Evolutionary conservation across 2,888 invertebrate species (phyloP).

Genomic region (Cryptosula pallasiana): DNA sequence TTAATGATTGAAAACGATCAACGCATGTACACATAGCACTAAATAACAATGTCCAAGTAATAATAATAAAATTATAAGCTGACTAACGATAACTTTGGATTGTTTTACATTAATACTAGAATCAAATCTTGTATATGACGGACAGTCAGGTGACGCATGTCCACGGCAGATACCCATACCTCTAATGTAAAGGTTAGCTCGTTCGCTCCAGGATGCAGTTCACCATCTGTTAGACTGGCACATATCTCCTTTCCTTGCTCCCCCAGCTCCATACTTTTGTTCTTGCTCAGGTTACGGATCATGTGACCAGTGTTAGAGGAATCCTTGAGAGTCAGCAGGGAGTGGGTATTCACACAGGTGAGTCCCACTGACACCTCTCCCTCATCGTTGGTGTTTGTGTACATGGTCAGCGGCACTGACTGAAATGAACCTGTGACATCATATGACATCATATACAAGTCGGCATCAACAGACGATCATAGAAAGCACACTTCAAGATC

Average conservation of each 20-base stretch:
- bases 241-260: neutral
- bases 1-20: too few species aligned
- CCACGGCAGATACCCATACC: too few species aligned
- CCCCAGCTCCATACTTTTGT: neutral
- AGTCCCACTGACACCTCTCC: neutral
- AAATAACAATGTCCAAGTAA: too few species aligned
- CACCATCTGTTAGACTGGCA: neutral
- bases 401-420: neutral
- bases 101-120: too few species aligned
- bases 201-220: neutral
- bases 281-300: conserved; percentile 21
- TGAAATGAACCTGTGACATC: neutral
- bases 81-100: too few species aligned
- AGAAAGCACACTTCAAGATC: too few species aligned
- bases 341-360: neutral
- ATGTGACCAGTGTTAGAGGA: conserved; percentile 11
- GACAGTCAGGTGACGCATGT: too few species aligned
- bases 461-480: too few species aligned
- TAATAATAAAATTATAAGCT: too few species aligned
- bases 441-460: too few species aligned
- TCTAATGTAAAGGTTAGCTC: neutral
- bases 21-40: too few species aligned
- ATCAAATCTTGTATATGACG: too few species aligned
- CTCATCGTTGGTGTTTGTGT: neutral
- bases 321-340: conserved; percentile 7